phyloP scores from a whole-genome alignment of 2,888 invertebrate species.

The Cheilosia impressa region DNA sequence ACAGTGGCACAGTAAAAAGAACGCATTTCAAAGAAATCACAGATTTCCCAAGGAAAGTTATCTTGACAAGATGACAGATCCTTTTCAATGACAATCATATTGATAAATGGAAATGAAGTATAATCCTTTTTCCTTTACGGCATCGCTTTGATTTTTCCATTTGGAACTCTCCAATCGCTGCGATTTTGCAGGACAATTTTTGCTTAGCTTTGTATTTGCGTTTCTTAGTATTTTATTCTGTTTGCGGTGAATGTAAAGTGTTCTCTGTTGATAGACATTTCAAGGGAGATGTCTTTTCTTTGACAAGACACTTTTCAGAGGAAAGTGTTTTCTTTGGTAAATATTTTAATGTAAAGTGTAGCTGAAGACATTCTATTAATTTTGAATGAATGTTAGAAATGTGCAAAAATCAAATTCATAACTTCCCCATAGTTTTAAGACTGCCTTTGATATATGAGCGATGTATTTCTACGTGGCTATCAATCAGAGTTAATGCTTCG shows the following conservation, averaged over 20 bases:
- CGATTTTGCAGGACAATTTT: conserved; percentile 38
- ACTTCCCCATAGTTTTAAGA: no score
- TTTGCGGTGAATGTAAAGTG: conserved; percentile 35
- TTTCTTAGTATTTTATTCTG: conserved; percentile 25
- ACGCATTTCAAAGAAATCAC: conserved; percentile 13
- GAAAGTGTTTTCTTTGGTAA: background rate
- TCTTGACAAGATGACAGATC: conserved; percentile 68
- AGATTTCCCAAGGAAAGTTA: conserved; percentile 19
- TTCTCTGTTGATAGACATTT: conserved; percentile 19
- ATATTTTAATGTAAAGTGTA: background rate
- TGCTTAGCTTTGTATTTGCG: conserved; percentile 12
- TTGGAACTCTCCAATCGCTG: conserved; percentile 27
- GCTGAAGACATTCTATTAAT: background rate
- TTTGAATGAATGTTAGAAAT: no score
- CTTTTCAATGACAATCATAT: conserved; percentile 74
- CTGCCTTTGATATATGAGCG: no score
- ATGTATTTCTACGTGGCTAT: no score
- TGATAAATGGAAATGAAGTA: conserved; percentile 67
- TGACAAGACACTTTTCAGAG: conserved; percentile 16
- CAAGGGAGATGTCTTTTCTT: conserved; percentile 47
- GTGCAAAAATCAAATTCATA: no score
- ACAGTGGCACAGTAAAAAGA: conserved; percentile 27
- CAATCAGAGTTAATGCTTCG: no score
- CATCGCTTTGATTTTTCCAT: conserved; percentile 47
- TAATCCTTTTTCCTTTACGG: conserved; percentile 44